These are phyloP conservation scores for Apis cerana DNA, from an alignment of 1,140 invertebrate species.

Conservation along the genomic window DNA sequence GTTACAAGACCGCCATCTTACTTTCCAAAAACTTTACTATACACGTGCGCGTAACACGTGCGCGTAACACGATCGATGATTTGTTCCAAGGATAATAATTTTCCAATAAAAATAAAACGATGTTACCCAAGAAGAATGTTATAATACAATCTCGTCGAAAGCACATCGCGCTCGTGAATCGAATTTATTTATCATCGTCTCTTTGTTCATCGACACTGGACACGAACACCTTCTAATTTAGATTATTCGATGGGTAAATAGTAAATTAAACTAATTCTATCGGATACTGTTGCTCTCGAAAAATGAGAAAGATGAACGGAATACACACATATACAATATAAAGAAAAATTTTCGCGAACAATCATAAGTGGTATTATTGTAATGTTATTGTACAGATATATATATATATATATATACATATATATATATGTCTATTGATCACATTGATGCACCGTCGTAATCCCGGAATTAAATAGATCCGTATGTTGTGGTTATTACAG, in stretches of 20 bases:
- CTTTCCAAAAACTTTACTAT: no score
- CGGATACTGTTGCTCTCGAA: not conserved
- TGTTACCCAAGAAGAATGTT: not conserved
- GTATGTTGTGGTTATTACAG: conserved; percentile 26
- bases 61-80: no score
- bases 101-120: not conserved
- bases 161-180: conserved; percentile 23
- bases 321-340: not conserved
- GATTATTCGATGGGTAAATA: not conserved
- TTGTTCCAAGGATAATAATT: not conserved
- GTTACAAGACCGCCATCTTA: not conserved
- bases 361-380: conserved; percentile 67
- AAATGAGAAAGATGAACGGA: not conserved
- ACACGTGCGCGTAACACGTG: no score
- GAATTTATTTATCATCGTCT: not conserved
- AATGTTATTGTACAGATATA: conserved; percentile 75
- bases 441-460: conserved; percentile 61
- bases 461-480: conserved; percentile 48
- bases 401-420: conserved; percentile 60
- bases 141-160: not conserved
- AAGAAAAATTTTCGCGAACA: conserved; percentile 48
- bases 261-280: not conserved
- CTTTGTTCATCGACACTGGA: not conserved
- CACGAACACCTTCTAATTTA: not conserved
- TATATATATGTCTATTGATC: conserved; percentile 58